A percentile compares a stretch with the other conserved stretches of the same genome.
Evolutionary conservation across 2,113 vertebrate species (phyloP).

Genomic region (Zapornia atra): DNA sequence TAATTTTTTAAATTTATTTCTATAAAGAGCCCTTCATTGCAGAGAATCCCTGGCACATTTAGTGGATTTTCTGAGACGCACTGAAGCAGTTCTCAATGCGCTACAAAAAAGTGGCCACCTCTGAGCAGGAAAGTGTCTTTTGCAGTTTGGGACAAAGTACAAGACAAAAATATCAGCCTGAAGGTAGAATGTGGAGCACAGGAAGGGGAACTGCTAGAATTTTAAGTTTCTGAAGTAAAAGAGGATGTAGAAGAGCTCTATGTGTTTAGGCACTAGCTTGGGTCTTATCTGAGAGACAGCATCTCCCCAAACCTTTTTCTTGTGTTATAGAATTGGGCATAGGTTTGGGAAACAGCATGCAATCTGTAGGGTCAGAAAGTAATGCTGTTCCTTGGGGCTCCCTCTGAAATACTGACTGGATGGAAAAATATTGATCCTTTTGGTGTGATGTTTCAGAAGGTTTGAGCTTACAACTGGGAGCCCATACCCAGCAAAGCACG

Average conservation of each 20-base stretch:
- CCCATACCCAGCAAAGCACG: neutral
- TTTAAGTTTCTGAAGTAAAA: neutral
- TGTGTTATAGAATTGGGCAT: neutral
- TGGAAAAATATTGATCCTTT: neutral
- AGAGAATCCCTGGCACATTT: neutral
- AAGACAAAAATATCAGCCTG: slow-evolving; percentile 12
- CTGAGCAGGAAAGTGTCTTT: neutral
- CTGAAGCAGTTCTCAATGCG: neutral
- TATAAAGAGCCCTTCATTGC: neutral
- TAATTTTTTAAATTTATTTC: neutral
- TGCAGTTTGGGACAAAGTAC: neutral
- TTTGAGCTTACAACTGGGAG: neutral
- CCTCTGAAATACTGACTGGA: neutral
- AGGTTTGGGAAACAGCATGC: neutral
- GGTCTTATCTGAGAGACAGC: neutral
- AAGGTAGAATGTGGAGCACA: neutral
- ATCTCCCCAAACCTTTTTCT: neutral
- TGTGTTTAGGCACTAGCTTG: neutral
- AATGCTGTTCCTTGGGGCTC: neutral
- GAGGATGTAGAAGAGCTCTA: neutral
- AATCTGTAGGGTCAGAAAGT: neutral
- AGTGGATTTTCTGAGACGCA: neutral
- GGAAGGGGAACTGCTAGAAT: neutral
- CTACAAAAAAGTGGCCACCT: neutral
- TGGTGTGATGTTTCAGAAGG: neutral